Base-by-base conservation (phyloP, 2,888 invertebrate genomes). In the Drosophila formosana region DNA sequence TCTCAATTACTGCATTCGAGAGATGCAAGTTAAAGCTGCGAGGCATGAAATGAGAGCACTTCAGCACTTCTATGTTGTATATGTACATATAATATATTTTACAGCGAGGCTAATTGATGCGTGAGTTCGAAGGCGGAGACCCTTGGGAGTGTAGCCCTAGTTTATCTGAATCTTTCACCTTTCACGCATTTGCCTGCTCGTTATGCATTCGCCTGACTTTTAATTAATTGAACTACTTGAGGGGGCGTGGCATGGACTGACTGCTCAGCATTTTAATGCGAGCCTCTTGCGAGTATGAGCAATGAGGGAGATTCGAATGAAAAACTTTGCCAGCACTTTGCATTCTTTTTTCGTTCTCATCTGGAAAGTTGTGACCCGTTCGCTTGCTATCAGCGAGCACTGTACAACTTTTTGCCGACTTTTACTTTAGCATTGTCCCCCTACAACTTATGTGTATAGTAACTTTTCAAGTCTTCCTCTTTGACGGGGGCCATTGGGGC, bases 201-300 rank as follows among this genome's bases (percentile, higher is more conserved):
- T 73, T 88, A 73, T 58, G 72, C 51, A 68, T 68, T 72, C 70
- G 66, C 73, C 74, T 72, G 88, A 61, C 73, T 66, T 88, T 75
- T 76, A 86, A 88, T 88, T 88, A 83, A 83, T 83, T 80, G 80
- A 78, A 88, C 89, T 70, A 83, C 87, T 83, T 69, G 57, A 37
- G 9, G 18, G 5, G 41, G 13, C 8, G 25, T 23, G 11, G 37
- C 37, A 43, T 1, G 23, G 34, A 37, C 37, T 37, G 34, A 30
- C 51, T 8, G 56, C 41, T 52, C 50, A 45, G 56, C 50, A 64
- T 23, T 37, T 72, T 61, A 34, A 43, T 58, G 52, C 39, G 39
- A 34, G 50, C 60, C 56, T 34, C 47, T 51, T 28, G 39, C 34
- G n/a, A n/a, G 37, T n/a, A 41, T 11, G n/a, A n/a, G n/a, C n/a